phyloP scores from a whole-genome alignment of 37 sponge, comb jelly and placozoan species.

The Mnemiopsis leidyi region DNA sequence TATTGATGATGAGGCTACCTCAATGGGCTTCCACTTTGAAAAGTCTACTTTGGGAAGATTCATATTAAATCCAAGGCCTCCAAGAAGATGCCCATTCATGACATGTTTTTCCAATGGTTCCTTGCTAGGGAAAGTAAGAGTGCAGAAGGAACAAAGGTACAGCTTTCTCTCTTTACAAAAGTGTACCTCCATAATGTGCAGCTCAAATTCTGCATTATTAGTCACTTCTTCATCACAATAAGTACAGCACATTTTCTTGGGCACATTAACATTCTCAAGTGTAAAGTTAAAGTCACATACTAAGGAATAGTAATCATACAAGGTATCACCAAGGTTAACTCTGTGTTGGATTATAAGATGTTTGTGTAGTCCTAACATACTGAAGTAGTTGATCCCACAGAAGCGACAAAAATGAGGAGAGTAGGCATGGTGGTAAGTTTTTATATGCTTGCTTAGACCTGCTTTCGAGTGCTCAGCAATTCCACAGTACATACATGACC shows the following conservation, averaged over 20 bases:
- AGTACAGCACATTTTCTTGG: slow-evolving; percentile 9
- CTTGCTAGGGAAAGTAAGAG: not conserved
- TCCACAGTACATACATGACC: slow-evolving; percentile 54
- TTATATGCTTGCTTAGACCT: slow-evolving; percentile 26
- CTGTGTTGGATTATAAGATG: slow-evolving; percentile 20
- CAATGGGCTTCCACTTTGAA: not conserved
- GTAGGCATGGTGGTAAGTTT: not conserved
- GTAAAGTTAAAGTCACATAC: slow-evolving; percentile 12
- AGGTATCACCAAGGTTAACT: not conserved
- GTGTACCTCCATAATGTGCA: slow-evolving; percentile 6
- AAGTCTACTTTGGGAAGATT: not conserved
- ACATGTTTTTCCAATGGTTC: slow-evolving; percentile 50
- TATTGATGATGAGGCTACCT: not conserved
- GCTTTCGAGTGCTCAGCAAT: slow-evolving; percentile 13
- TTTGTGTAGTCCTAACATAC: slow-evolving; percentile 1
- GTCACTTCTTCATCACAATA: slow-evolving; percentile 42
- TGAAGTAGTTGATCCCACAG: slow-evolving; percentile 26
- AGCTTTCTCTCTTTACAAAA: not conserved
- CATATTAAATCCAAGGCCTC: not conserved
- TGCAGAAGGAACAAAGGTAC: slow-evolving; percentile 31
- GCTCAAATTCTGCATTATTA: not conserved
- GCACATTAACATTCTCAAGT: not conserved
- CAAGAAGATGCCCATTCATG: slow-evolving; percentile 19
- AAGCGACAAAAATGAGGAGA: slow-evolving; percentile 62
- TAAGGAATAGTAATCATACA: slow-evolving; percentile 55